Evolutionary conservation across 2,797 vertebrate genomes (phyloP), one percentile per base, ranked within the genome.

Genomic region (Gadopsis marmoratus): DNA sequence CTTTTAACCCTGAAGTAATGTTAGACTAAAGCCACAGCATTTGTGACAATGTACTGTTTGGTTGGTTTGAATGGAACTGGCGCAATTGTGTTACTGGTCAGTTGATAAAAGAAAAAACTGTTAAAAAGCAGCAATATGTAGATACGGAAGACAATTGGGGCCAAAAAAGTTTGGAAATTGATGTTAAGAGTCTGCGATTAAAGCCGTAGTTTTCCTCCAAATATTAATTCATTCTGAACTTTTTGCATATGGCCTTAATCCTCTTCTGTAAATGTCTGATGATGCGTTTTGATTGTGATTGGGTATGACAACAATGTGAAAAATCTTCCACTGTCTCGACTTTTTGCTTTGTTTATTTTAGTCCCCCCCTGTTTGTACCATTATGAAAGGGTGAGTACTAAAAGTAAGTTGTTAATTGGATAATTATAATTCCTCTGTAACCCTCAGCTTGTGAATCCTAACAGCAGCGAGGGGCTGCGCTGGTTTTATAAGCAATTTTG

Each of bases 401-500:
- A 83, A 87, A 86, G 68, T 64, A 45, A 70, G 76, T 66, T 64
- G 62, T 68, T 74, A 85, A 92, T 92, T 91, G 87, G 90, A 86
- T 85, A 58, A 88, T 91, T 82, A 76, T 91, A 81, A 76, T 74
- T 83, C 83, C 79, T 65, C 73, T 72, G 79, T 71, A 33, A 69
- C 63, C 61, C 71, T 67, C 6, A 33, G 48, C 73, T 63, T 39
- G 54, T 79, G 77, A 87, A 58, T 74, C 75, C 48, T 65, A 62
- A 66, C 73, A 61, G 79, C 72, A 64, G 50, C 0, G 59, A 84
- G 77, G 74, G 65, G 54, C 83, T 39, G 26, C 82, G 74, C 76
- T 71, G 87, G 85, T 75, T 92, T 92, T 93, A 89, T 90, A 87
- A 82, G 78, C 81, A 85, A 71, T 86, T 88, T 91, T 76, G 81